These are phyloP conservation scores for Craniophora ligustri DNA, from an alignment of 2,888 invertebrate species.

Conservation along the genomic window DNA sequence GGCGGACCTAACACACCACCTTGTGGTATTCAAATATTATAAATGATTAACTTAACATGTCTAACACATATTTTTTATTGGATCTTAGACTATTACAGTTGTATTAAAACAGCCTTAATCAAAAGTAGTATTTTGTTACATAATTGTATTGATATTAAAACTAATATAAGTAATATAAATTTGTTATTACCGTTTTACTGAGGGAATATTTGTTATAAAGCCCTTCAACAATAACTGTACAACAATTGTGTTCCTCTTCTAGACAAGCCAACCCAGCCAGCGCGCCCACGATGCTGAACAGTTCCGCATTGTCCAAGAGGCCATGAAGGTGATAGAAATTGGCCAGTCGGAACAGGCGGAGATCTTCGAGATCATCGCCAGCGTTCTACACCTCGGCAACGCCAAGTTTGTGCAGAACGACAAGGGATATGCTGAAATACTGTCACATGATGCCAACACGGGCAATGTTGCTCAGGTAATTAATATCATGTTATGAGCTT, in stretches of 20 bases:
- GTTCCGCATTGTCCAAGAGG: constrained; percentile 91
- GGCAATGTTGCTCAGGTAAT: constrained; percentile 91
- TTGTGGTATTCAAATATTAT: neutral
- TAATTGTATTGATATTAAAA: too few species aligned
- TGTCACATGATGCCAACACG: constrained; percentile 88
- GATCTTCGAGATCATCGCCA: constrained; percentile 94
- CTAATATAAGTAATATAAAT: too few species aligned
- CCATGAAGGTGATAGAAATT: constrained; percentile 94
- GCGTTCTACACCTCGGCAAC: constrained; percentile 95
- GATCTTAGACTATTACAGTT: too few species aligned
- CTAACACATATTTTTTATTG: neutral
- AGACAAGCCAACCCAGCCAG: constrained; percentile 71
- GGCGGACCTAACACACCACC: constrained; percentile 9
- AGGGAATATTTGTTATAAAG: too few species aligned
- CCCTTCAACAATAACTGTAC: neutral
- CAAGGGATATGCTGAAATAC: constrained; percentile 91
- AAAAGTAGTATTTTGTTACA: too few species aligned
- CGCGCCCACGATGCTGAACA: constrained; percentile 90
- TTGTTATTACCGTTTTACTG: too few species aligned
- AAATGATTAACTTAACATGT: neutral
- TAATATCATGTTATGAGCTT: too few species aligned
- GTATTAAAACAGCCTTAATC: too few species aligned
- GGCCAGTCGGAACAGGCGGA: constrained; percentile 91
- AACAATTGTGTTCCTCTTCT: constrained; percentile 17
- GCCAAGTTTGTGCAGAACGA: constrained; percentile 92